Evolutionary conservation across 2,888 invertebrate genomes (phyloP), one percentile per base, ranked within the genome.

Genomic region (Ennomos quercinarius): DNA sequence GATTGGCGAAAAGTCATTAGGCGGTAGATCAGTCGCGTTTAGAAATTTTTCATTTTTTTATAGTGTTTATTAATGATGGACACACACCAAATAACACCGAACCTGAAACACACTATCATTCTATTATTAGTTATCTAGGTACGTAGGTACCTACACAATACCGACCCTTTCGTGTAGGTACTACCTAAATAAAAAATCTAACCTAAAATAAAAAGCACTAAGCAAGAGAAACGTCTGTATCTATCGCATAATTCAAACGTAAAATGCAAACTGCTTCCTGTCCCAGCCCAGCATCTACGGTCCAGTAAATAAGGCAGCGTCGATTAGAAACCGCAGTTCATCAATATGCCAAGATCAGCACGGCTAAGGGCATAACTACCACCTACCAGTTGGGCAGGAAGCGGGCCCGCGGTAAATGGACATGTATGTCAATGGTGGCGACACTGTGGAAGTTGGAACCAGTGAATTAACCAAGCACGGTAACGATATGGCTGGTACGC

Each of bases 391-490:
- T 61, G 41, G 60, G 47, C 64, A 62, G 70, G 70, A 70, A 70
- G 63, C 63, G 57, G 10, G 52, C n/a, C 38, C 17, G 44, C 52
- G 42, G 54, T 50, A 48, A 53, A 53, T 67, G 52, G 63, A 57
- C 68, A 76, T 76, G 69, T 78, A 48, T 77, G 78, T 74, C 76
- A 77, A 66, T 67, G 56, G 51, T 64, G 69, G 68, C 55, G 49
- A 61, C 63, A 70, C 72, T 8, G 47, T 54, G 51, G 55, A 60
- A 66, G 53, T 62, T 47, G 45, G 51, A 55, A 56, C 49, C 47
- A 44, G 51, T 48, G n/a, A 13, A 47, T 39, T 43, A 56, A 40
- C 48, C 37, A 10, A 39, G 11, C 40, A 13, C 34, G 34, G 55
- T 40, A 54, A 54, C 40, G 17, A 8, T 8, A 41, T 45, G 12